Conservation (phyloP, 1,140 invertebrate species). For the Orussus abietinus region DNA sequence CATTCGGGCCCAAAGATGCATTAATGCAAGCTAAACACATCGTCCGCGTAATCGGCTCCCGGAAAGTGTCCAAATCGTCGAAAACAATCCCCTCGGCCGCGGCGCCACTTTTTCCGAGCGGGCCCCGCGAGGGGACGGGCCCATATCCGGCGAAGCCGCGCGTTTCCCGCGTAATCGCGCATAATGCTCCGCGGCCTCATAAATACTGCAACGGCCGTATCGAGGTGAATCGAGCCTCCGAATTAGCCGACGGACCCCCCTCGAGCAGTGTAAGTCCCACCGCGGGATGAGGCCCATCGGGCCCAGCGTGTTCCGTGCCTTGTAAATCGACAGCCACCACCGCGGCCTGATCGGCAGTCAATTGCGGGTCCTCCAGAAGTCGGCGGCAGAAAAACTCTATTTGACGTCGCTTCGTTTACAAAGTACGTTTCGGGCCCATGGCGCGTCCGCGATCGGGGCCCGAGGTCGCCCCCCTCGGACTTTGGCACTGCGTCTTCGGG, state of each 20-base stretch:
- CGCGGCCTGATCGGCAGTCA: conserved; percentile 33
- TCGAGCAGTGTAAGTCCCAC: neutral
- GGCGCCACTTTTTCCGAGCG: no score
- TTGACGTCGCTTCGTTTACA: conserved; percentile 36
- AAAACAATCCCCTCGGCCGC: no score
- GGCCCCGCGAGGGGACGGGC: no score
- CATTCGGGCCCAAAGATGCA: no score
- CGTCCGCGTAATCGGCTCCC: no score
- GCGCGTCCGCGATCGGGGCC: neutral
- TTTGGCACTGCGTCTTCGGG: conserved; percentile 31
- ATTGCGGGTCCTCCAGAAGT: conserved; percentile 23
- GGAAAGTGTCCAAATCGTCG: no score
- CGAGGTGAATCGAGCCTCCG: conserved; percentile 19
- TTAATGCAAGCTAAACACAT: no score
- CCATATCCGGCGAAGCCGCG: conserved; percentile 15
- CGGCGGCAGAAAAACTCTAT: conserved; percentile 32
- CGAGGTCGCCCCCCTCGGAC: conserved; percentile 17
- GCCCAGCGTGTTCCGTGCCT: conserved; percentile 37
- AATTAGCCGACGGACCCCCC: no score
- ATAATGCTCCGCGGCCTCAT: conserved; percentile 29
- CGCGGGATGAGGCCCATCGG: no score
- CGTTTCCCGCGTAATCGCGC: conserved; percentile 22
- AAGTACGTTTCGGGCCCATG: conserved; percentile 11
- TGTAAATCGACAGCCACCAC: conserved; percentile 42
- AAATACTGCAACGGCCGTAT: conserved; percentile 34